Percentiles rank a stretch among this genome's conserved stretches.
Conservation (phyloP, 2,113 vertebrate species). For the Alethe castanea region DNA sequence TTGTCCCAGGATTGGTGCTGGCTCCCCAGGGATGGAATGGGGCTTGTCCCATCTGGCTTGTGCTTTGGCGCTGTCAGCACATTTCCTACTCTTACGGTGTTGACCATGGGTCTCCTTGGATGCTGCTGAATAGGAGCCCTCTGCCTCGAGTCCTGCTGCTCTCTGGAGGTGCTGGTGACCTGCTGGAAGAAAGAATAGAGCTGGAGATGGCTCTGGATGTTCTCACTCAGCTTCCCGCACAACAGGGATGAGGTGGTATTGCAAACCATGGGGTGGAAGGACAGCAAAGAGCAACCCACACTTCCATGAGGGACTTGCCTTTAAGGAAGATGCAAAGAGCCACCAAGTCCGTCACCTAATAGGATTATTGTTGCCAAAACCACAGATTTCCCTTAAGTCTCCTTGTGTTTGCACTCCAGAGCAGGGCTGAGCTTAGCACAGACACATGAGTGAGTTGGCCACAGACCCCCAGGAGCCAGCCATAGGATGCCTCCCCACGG, state of each 20-base stretch:
- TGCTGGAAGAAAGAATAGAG: background rate
- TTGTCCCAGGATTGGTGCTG: background rate
- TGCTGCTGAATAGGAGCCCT: background rate
- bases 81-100: fast-evolving
- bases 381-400: background rate
- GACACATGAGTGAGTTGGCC: background rate
- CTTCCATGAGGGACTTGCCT: background rate
- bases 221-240: background rate
- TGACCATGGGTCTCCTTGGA: fast-evolving
- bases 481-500: background rate
- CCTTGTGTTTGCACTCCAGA: background rate
- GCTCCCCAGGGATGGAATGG: background rate
- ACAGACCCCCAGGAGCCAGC: background rate
- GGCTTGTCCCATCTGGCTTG: background rate
- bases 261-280: background rate
- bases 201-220: background rate
- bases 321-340: background rate
- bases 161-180: background rate
- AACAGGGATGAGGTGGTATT: fast-evolving
- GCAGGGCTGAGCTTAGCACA: background rate
- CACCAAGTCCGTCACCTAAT: background rate
- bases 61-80: fast-evolving
- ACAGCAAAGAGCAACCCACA: background rate
- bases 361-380: background rate
- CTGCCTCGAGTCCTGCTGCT: background rate